Evolutionary conservation across 1,140 invertebrate species (phyloP).

Genomic region (Trachymyrmex cornetzi): DNA sequence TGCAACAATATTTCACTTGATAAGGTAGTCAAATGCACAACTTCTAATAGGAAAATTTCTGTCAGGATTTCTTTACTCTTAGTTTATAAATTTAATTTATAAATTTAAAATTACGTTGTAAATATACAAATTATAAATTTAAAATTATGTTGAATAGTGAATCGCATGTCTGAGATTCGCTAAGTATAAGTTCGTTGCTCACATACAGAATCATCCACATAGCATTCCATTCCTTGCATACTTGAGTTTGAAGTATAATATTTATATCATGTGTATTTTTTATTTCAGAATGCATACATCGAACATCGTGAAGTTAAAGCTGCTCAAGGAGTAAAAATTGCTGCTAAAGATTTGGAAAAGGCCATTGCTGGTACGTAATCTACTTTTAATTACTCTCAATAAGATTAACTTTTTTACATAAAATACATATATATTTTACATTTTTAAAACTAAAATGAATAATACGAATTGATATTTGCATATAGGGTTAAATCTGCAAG

Average conservation of each 20-base stretch:
- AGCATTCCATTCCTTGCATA: not conserved
- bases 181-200: not conserved
- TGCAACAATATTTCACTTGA: not conserved
- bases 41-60: not conserved
- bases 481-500: slow-evolving; percentile 92
- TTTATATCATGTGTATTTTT: slow-evolving; percentile 36
- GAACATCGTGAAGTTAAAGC: slow-evolving; percentile 98
- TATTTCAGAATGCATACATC: slow-evolving; percentile 95
- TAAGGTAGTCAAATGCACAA: not conserved
- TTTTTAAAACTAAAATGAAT: not conserved
- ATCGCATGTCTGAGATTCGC: too few species aligned
- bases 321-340: slow-evolving; percentile 99
- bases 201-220: not conserved
- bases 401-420: not conserved
- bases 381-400: slow-evolving; percentile 23
- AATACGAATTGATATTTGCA: slow-evolving; percentile 32
- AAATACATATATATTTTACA: not conserved
- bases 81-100: too few species aligned
- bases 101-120: too few species aligned
- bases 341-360: slow-evolving; percentile 99
- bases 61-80: not conserved
- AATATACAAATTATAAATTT: too few species aligned
- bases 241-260: slow-evolving; percentile 1
- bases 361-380: slow-evolving; percentile 93
- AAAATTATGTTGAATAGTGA: too few species aligned